phyloP scores from a whole-genome alignment of 2,113 vertebrate genomes.

The Hepsetus odoe region DNA sequence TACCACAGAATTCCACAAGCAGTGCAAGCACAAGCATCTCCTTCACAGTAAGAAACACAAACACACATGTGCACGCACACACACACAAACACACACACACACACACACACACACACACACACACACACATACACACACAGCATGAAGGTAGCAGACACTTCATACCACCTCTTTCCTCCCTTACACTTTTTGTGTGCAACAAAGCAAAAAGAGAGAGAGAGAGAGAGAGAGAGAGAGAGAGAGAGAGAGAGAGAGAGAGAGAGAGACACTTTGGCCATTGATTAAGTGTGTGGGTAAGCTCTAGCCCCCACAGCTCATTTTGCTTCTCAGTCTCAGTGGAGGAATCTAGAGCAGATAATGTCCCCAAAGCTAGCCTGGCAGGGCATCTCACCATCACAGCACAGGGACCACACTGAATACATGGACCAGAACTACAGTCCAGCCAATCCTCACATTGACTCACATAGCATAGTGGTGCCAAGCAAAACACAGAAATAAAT shows the following conservation, averaged over 20 bases:
- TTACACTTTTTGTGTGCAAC: background rate
- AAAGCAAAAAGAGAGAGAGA: background rate
- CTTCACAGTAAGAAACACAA: slow-evolving; percentile 3
- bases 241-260: background rate
- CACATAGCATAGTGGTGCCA: background rate
- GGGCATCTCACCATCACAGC: background rate
- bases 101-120: background rate
- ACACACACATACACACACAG: background rate
- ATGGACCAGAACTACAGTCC: background rate
- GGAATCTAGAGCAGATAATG: background rate
- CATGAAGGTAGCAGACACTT: background rate
- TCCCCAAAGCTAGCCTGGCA: background rate
- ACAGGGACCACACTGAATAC: background rate
- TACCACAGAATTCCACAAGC: background rate
- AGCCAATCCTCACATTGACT: background rate
- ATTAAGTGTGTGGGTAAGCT: background rate
- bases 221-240: background rate
- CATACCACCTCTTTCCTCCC: background rate
- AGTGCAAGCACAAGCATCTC: background rate
- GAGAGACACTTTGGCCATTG: background rate
- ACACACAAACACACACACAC: slow-evolving; percentile 9
- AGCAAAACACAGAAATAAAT: too few species aligned
- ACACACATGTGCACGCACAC: background rate
- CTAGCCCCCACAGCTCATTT: background rate
- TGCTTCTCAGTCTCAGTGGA: background rate